phyloP scores from a whole-genome alignment of 2,113 vertebrate species.

The Cochlearius cochlearius region DNA sequence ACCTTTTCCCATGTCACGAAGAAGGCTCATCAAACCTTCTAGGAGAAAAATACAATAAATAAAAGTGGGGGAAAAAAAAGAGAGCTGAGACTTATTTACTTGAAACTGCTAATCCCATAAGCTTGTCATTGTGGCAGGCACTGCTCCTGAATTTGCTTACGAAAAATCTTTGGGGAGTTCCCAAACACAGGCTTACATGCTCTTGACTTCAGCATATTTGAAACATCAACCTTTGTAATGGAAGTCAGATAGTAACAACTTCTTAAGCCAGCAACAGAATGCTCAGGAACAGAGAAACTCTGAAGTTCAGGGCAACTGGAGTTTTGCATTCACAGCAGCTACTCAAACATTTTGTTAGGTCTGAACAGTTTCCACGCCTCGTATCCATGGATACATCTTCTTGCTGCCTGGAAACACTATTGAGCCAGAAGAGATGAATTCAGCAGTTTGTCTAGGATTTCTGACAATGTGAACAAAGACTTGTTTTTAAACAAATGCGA shows the following conservation, averaged over 20 bases:
- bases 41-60: constrained; percentile 72
- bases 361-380: constrained; percentile 9
- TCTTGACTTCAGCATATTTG: not conserved
- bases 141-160: not conserved
- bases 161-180: not conserved
- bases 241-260: not conserved
- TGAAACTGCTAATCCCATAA: not conserved
- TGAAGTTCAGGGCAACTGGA: not conserved
- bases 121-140: not conserved
- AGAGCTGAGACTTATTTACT: not conserved
- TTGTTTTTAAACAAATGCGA: not conserved
- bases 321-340: not conserved
- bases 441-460: not conserved
- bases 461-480: not conserved
- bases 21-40: constrained; percentile 96
- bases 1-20: constrained; percentile 94
- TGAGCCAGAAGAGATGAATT: not conserved
- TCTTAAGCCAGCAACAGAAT: not conserved
- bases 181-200: not conserved
- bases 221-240: not conserved
- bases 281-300: not conserved
- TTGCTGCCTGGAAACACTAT: constrained; percentile 17
- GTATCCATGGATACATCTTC: constrained; percentile 40
- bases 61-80: not conserved
- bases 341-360: not conserved